Evolutionary conservation across 2,113 vertebrate species (phyloP), one percentile per base, ranked within the genome.

Genomic region (Neodon shergylaensis): DNA sequence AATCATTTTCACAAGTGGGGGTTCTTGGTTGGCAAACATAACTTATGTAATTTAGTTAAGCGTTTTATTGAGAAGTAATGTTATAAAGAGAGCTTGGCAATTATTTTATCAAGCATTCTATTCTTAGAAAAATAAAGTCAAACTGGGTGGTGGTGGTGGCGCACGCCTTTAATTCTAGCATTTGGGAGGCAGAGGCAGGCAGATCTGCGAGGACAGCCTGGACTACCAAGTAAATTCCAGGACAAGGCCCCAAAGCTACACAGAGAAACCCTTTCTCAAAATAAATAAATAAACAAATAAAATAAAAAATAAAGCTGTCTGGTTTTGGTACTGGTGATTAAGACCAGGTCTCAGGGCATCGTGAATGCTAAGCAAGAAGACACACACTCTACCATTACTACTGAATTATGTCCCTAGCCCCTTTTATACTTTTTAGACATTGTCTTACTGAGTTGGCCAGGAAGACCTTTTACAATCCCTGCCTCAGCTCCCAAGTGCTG

Each of bases 41-140:
- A 39, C 54, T 54, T 83, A 89, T 39, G 66, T 28, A 88, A 92
- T 81, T 92, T 86, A 86, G 58, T 63, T 95, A 82, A 58, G 21
- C 36, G 39, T 26, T 54, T 82, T 58, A 82, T 82, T 24, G 21
- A 58, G 49, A 81, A 82, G 78, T 81, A 81, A n/a, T 81, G 52
- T 58, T 82, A n/a, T 39, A 21, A 81, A n/a, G 52, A 58, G 5
- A 58, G 78, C 52, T 58, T 54, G 78, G 33, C 78, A 54, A 81
- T 81, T 81, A 22, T n/a, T 54, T 81, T 81, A 36, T 81, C 33
- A 81, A 24, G 33, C 49, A 58, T 81, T n/a, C 78, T 58, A 58
- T 54, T 81, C 49, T 81, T 58, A 81, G 79, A 58, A 39, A 82
- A 82, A 26, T 76, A 76, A 54, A 54, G 54, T 54, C 16, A 54